Conservation (phyloP, 2,113 vertebrate genomes). For the Damaliscus lunatus region DNA sequence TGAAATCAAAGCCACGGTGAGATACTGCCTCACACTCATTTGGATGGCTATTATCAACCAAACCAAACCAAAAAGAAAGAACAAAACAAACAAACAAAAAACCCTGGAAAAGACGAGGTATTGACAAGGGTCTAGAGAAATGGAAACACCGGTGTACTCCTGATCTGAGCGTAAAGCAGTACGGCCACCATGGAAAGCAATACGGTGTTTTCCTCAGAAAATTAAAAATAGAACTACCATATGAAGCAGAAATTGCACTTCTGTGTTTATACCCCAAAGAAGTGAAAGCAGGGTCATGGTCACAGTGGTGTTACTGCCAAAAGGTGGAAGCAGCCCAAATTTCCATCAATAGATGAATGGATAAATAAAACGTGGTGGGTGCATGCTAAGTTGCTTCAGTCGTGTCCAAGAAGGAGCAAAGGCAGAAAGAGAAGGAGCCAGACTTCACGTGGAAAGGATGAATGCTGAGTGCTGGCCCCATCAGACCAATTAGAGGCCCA, state of each 20-base stretch:
- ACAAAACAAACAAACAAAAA: neutral
- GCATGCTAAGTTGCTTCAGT: neutral
- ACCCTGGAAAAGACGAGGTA: neutral
- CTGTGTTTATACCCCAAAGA: neutral
- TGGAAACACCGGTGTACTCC: neutral
- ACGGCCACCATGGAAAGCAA: neutral
- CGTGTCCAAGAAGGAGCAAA: no score
- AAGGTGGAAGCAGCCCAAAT: neutral
- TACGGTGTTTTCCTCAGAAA: neutral
- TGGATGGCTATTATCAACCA: neutral
- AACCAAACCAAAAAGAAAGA: neutral
- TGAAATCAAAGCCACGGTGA: neutral
- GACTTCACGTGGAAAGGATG: no score
- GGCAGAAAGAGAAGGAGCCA: no score
- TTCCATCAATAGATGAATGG: neutral
- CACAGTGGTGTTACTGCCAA: neutral
- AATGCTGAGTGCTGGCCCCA: no score
- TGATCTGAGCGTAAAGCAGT: neutral
- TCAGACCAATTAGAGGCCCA: no score
- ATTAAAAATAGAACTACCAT: neutral
- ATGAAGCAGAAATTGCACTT: neutral
- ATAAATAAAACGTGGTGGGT: neutral
- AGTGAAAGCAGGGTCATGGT: neutral
- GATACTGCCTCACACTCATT: neutral
- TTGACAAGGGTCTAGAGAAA: neutral